Conservation (phyloP, 2,113 vertebrate genomes). For the Gallinago paraguaiae region DNA sequence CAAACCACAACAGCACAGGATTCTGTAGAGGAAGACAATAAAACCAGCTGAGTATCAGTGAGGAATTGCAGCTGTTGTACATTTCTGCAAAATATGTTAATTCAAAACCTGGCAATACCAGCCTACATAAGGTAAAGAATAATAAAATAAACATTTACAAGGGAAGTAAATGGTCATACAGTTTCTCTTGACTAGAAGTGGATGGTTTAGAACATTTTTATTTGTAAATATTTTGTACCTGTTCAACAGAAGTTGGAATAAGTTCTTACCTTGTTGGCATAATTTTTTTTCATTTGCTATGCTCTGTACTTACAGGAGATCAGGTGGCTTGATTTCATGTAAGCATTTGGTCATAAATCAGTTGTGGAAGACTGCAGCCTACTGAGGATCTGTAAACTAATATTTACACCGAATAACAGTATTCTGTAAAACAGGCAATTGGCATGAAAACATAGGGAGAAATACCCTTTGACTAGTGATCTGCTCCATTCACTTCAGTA, state of each 20-base stretch:
- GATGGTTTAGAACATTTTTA: neutral
- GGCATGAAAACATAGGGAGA: neutral
- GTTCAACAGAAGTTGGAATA: neutral
- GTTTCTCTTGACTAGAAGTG: neutral
- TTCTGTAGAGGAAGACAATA: neutral
- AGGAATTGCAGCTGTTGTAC: neutral
- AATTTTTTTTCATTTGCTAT: neutral
- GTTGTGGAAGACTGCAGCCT: neutral
- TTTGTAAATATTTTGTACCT: constrained; percentile 8
- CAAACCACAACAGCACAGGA: neutral
- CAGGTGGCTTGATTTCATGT: neutral
- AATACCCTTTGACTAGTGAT: neutral
- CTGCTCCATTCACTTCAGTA: neutral
- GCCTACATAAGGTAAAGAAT: neutral
- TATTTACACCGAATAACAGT: neutral
- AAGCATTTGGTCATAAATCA: neutral
- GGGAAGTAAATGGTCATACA: neutral
- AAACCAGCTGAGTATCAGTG: neutral
- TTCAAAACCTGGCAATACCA: neutral
- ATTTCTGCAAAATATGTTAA: neutral
- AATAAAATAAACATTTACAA: constrained; percentile 3
- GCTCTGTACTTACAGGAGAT: neutral
- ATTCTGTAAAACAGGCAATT: neutral
- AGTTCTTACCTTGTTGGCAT: neutral
- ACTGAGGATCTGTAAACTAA: neutral